Evolutionary conservation across 2,113 vertebrate species (phyloP).

Genomic region (Azemiops feae): DNA sequence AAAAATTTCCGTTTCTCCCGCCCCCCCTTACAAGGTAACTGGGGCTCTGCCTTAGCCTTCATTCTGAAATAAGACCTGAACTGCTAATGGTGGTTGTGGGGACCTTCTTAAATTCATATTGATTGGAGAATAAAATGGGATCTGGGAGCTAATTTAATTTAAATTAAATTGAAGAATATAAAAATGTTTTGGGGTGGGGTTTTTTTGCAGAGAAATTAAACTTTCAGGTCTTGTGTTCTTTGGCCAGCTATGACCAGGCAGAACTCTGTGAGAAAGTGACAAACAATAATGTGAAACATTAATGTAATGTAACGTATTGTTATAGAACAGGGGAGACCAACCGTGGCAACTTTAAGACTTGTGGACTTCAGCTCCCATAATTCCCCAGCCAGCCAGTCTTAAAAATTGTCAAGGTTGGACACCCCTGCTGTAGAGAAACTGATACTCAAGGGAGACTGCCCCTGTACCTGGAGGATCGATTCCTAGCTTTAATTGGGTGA

Average conservation of each 20-base stretch:
- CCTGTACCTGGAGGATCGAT: neutral
- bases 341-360: neutral
- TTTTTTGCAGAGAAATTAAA: neutral
- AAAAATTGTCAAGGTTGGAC: too few relatives aligned
- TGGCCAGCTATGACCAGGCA: neutral
- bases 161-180: neutral
- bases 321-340: neutral
- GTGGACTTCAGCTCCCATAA: neutral
- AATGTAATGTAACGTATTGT: too few relatives aligned
- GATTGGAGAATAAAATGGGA: neutral
- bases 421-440: neutral
- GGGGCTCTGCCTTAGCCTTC: neutral
- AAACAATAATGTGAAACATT: neutral
- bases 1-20: neutral
- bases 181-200: neutral
- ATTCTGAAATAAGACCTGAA: neutral
- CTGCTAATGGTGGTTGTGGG: too few relatives aligned
- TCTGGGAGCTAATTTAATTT: neutral
- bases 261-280: neutral
- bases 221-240: neutral
- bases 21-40: constrained; percentile 2
- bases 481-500: neutral
- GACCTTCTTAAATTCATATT: neutral
- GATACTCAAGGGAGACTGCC: neutral
- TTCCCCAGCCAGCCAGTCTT: neutral